These are phyloP conservation scores for Megalonaias nervosa DNA, from an alignment of 1,140 invertebrate species.

Conservation along the genomic window DNA sequence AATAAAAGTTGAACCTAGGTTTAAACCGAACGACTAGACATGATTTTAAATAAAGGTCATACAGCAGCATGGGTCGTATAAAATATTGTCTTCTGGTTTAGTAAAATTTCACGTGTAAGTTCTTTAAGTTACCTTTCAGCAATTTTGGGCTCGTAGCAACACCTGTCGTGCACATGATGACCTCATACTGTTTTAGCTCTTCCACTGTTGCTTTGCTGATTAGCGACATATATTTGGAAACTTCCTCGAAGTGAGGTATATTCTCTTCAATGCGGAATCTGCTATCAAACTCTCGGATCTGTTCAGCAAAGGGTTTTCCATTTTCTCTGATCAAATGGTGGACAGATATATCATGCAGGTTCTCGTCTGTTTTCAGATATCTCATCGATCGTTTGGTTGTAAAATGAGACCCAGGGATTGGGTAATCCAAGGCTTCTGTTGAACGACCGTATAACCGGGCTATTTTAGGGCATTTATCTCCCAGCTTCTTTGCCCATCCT, in stretches of 20 bases:
- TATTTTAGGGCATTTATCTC: slow-evolving; percentile 30
- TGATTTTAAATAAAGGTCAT: no score
- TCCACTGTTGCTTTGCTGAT: slow-evolving; percentile 17
- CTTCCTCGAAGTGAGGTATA: not conserved
- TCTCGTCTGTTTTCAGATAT: slow-evolving; percentile 3
- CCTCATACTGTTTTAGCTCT: slow-evolving; percentile 29
- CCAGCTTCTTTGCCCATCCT: slow-evolving; percentile 24
- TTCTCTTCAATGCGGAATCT: no score
- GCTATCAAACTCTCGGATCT: slow-evolving; percentile 14
- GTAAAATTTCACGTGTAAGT: no score
- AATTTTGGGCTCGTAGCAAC: slow-evolving; percentile 17
- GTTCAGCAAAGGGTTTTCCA: slow-evolving; percentile 21
- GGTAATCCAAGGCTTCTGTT: slow-evolving; percentile 26
- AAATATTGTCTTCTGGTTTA: no score
- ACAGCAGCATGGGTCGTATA: no score
- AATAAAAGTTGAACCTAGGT: no score
- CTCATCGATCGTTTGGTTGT: not conserved
- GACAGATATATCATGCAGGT: slow-evolving; percentile 22
- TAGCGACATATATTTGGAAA: slow-evolving; percentile 16
- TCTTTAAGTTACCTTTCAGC: not conserved
- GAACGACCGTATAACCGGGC: slow-evolving; percentile 31
- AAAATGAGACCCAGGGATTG: slow-evolving; percentile 26
- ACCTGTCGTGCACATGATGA: slow-evolving; percentile 35
- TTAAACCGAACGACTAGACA: no score
- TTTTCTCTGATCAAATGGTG: slow-evolving; percentile 31